Conservation (phyloP, 2,113 vertebrate species). For the Ginglymostoma cirratum region DNA sequence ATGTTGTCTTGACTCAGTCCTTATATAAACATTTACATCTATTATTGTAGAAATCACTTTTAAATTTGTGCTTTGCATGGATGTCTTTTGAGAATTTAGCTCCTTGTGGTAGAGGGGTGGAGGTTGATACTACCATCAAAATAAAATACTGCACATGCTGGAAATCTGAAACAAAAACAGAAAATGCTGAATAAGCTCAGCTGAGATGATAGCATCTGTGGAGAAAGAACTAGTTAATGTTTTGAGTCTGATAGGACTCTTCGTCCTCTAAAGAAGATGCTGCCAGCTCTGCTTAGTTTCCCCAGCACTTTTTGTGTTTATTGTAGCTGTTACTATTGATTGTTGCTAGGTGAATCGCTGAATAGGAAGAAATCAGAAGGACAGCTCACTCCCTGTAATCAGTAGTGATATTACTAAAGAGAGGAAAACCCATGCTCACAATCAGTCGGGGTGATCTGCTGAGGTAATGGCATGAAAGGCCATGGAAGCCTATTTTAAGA, state of each 20-base stretch:
- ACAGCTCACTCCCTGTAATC: background rate
- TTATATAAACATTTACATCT: background rate
- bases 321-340: background rate
- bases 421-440: background rate
- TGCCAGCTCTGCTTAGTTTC: too few relatives aligned
- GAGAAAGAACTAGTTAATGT: too few relatives aligned
- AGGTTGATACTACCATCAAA: too few relatives aligned
- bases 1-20: background rate
- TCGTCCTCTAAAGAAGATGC: too few relatives aligned
- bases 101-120: too few relatives aligned
- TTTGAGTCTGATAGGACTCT: too few relatives aligned
- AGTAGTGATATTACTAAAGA: background rate
- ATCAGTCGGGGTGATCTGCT: background rate
- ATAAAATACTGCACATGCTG: too few relatives aligned
- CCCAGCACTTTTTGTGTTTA: too few relatives aligned
- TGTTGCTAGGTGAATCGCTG: background rate
- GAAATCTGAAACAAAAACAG: too few relatives aligned
- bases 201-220: too few relatives aligned
- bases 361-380: background rate
- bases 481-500: background rate
- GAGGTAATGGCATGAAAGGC: background rate
- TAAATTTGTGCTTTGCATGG: background rate
- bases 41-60: background rate
- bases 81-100: background rate
- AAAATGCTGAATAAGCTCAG: too few relatives aligned